A percentile compares a stretch with the other conserved stretches of the same genome.
These are phyloP conservation scores for Dinomys branickii DNA, from an alignment of 2,113 vertebrate genomes.

Conservation along the genomic window DNA sequence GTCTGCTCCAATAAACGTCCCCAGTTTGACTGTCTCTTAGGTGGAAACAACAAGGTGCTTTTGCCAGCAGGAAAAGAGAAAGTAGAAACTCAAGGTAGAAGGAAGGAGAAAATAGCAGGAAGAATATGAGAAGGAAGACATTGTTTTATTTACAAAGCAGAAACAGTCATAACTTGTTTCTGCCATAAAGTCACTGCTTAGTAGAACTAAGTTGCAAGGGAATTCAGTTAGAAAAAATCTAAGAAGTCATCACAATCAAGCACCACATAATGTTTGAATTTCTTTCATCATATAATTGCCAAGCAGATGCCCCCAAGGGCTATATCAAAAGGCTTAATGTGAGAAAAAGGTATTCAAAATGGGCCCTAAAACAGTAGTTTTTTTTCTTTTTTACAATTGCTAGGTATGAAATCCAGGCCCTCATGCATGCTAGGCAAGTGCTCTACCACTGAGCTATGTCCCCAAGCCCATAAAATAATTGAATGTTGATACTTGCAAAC, in stretches of 20 bases:
- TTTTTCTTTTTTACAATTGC: background rate
- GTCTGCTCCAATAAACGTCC: background rate
- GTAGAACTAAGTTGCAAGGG: background rate
- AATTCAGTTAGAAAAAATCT: background rate
- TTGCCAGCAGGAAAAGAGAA: conserved; percentile 15
- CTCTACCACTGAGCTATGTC: background rate
- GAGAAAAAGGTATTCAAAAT: conserved; percentile 18
- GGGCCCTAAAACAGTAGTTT: background rate
- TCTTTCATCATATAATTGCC: background rate
- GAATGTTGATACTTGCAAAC: conserved; percentile 17
- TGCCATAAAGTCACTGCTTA: conserved; percentile 11
- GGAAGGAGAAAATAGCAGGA: background rate
- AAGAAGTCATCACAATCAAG: background rate
- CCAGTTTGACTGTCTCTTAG: background rate
- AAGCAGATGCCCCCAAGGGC: background rate
- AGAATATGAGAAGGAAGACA: background rate
- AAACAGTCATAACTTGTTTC: background rate
- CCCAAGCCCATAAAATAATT: background rate
- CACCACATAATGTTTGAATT: background rate
- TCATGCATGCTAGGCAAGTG: background rate
- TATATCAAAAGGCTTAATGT: background rate
- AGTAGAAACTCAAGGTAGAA: background rate
- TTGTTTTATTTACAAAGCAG: background rate
- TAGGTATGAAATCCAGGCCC: background rate
- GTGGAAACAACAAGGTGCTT: background rate